Percentiles rank a stretch among this genome's conserved stretches.
Conservation (phyloP, 2,113 vertebrate genomes). For the Rattus norvegicus region GRCr8 NC_086022.1:7649501-7650000, state of each 20-base stretch:
- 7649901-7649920: too few species aligned
- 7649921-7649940: too few species aligned
- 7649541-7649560: not conserved
- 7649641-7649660: not conserved
- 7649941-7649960: too few species aligned
- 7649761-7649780: too few species aligned
- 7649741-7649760: not conserved
- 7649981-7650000: too few species aligned
- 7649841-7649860: rapidly evolving
- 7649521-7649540: not conserved
- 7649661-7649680: not conserved
- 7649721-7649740: not conserved
- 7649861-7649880: not conserved
- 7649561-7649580: too few species aligned
- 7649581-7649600: not conserved
- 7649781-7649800: not conserved
- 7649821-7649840: not conserved
- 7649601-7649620: not conserved
- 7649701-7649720: not conserved
- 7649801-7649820: not conserved
- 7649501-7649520: too few species aligned
- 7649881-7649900: rapidly evolving
- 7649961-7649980: too few species aligned
- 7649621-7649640: rapidly evolving
- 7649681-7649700: too few species aligned